Evolutionary conservation across 2,797 vertebrate genomes (phyloP), one percentile per base, ranked within the genome.

Genomic region (Coracias cyanogaster): DNA sequence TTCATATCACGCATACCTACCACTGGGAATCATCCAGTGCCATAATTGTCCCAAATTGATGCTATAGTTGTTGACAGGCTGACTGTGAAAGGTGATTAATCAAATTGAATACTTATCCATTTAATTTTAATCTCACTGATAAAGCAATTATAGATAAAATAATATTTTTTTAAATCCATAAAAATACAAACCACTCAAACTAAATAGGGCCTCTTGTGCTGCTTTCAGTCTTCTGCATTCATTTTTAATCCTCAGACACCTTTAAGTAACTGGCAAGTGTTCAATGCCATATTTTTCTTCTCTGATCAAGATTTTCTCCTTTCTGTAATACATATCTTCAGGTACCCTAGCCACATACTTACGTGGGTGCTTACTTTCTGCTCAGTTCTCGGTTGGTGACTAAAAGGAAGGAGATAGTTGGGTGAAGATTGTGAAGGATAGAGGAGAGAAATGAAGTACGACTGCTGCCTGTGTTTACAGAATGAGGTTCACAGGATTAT

Each of bases 391-490:
- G 2, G 18, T 33, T 79, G 62, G 33, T 67, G 64, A 67, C 74
- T 83, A 37, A 80, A 58, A 77, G 61, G 65, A 31, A 89, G 28
- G 60, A 94, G 37, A 69, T 33, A 48, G 62, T 10, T 66, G 73
- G 82, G 77, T n/a, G 31, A 73, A 90, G 39, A 70, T 57, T 67
- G 62, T 15, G 60, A 77, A 84, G 85, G 62, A 69, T 16, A 73
- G 85, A 89, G 62, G 31, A 90, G 33, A 86, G 70, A 95, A 94
- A 90, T 82, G 28, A 94, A 92, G 90, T 80, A 79, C 78, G 74
- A 94, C 86, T 89, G 57, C 86, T 74, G 85, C 52, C 80, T 71
- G 41, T 94, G 82, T 96, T 97, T 96, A 96, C 94, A 95, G 91
- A 92, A 84, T 71, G 64, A 95, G 70, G 55, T 96, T 93, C 83